Evolutionary conservation across 2,888 invertebrate genomes (phyloP).

Genomic region (Troides helena): DNA sequence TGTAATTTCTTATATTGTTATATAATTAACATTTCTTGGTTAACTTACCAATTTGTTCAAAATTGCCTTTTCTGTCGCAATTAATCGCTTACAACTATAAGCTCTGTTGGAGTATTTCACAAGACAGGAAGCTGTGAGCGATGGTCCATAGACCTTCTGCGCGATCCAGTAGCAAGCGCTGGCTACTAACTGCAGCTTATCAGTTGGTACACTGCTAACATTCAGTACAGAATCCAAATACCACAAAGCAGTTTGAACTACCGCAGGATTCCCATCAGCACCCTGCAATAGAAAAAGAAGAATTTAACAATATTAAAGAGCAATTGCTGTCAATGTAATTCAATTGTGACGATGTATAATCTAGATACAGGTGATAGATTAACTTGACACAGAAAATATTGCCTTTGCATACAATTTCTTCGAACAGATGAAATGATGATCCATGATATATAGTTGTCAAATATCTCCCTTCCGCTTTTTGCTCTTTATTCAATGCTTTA

Average conservation of each 20-base stretch:
- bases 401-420: too few species aligned
- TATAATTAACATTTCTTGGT: too few species aligned
- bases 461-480: too few species aligned
- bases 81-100: conserved; percentile 44
- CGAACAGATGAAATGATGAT: too few species aligned
- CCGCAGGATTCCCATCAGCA: conserved; percentile 52
- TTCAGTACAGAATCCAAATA: conserved; percentile 58
- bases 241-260: conserved; percentile 60
- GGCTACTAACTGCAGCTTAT: conserved; percentile 57
- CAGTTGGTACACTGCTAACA: conserved; percentile 40
- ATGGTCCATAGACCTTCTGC: conserved; percentile 54
- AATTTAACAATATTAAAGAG: background rate
- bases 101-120: conserved; percentile 49
- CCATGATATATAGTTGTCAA: too few species aligned
- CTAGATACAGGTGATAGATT: background rate
- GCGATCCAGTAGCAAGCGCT: conserved; percentile 70
- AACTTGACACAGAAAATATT: too few species aligned
- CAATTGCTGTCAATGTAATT: background rate
- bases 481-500: too few species aligned
- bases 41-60: conserved; percentile 50
- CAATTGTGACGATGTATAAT: background rate
- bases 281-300: conserved; percentile 40
- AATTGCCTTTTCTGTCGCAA: conserved; percentile 52
- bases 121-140: conserved; percentile 42
- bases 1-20: too few species aligned